Evolutionary conservation across 30 jellyfish, hydroid and myxozoan species (phyloP), one percentile per base, ranked within the genome.

Genomic region (Cassiopea andromeda): DNA sequence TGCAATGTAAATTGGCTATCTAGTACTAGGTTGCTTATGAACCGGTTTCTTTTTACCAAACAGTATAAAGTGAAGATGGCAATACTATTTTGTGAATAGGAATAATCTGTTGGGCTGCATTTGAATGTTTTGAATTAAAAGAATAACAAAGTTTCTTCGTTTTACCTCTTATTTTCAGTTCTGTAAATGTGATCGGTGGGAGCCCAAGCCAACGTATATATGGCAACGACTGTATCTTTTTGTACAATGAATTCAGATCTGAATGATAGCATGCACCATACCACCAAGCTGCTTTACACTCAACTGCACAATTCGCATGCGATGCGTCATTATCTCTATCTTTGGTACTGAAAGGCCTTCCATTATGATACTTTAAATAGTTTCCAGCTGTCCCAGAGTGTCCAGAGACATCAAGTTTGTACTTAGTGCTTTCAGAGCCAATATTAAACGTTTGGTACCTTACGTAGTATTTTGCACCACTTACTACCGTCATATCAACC

Each of bases 351-450:
- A 72, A 72, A 13, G 49, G 3, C 50, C 2, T 27, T 10, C 54
- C 81, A 27, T 27, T 72, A 2, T 27, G 3, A 10, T 15, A 10
- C 0, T 0, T 0, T 4, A 79, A 38, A 0, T 19, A 0, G 48
- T 79, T 79, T 59, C 0, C 77, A 48, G 47, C 88, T 12, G 49
- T 79, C 44, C 88, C 88, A 0, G 88, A 54, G 17, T 46, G 1
- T 5, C 88, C 88, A 5, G 59, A 57, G 2, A 79, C 48, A 10
- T 49, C 0, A 9, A 79, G 77, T 60, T 79, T 59, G 54, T 49
- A 79, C 43, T 54, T 79, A 0, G 1, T 57, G 9, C 38, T 16
- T 48, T 79, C 88, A 8, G 76, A 10, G 0, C 77, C 88, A 79
- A 79, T 66, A 12, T 54, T 59, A 50, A 79, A 79, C 43, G 1